Conservation (phyloP, 1,140 invertebrate species). For the Goniozus legneri region DNA sequence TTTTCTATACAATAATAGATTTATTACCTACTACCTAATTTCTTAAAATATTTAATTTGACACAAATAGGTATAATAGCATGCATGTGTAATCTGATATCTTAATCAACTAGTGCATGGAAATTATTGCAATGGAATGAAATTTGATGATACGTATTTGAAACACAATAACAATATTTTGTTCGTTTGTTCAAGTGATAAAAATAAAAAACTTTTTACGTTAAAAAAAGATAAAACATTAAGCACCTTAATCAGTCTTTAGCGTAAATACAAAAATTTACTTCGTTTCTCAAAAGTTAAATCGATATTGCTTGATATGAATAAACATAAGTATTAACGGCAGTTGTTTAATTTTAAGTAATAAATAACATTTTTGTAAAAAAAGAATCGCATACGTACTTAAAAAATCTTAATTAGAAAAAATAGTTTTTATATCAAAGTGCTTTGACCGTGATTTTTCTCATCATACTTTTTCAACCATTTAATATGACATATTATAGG, state of each 20-base stretch:
- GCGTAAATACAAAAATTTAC: neutral
- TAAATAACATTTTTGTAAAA: slow-evolving; percentile 9
- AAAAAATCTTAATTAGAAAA: too few relatives aligned
- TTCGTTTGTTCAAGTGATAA: too few relatives aligned
- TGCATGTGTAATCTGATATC: too few relatives aligned
- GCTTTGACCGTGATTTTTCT: slow-evolving; percentile 33
- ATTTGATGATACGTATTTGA: too few relatives aligned
- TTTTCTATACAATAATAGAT: slow-evolving; percentile 15
- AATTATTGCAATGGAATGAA: too few relatives aligned
- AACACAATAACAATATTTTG: too few relatives aligned
- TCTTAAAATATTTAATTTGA: too few relatives aligned
- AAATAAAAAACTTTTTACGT: too few relatives aligned
- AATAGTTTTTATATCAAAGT: slow-evolving; percentile 37
- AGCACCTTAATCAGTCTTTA: neutral
- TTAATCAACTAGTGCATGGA: too few relatives aligned
- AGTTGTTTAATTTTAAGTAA: too few relatives aligned
- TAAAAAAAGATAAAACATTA: neutral
- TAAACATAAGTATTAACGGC: too few relatives aligned
- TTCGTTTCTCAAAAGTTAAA: neutral
- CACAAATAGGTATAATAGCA: too few relatives aligned
- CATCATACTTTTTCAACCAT: slow-evolving; percentile 35
- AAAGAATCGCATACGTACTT: slow-evolving; percentile 2
- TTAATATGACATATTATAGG: slow-evolving; percentile 36
- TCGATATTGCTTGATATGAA: neutral
- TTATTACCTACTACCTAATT: neutral